phyloP scores from a whole-genome alignment of 2,888 invertebrate genomes.

The Lissocephala sabroskyi region DNA sequence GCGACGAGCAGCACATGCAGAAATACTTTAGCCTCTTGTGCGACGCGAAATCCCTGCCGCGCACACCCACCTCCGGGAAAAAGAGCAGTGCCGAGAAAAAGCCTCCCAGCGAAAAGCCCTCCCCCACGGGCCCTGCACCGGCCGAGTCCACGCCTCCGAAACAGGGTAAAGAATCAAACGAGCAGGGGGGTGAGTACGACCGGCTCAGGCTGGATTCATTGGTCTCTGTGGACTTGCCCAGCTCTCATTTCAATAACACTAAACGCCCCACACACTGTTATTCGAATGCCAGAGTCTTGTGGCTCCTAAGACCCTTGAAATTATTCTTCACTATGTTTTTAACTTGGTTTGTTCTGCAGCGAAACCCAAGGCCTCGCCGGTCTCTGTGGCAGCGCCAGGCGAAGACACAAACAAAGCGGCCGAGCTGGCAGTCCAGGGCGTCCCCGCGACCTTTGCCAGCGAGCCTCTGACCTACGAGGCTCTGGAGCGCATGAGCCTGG shows the following conservation, averaged over 20 bases:
- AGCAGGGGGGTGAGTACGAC: no score
- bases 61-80: slow-evolving; percentile 30
- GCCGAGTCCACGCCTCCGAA: background rate
- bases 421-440: slow-evolving; percentile 6
- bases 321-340: slow-evolving; percentile 10
- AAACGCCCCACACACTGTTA: no score
- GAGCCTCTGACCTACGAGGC: slow-evolving; percentile 37
- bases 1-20: slow-evolving; percentile 31
- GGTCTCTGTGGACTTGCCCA: no score
- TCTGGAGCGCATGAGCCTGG: slow-evolving; percentile 33
- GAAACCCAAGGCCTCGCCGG: slow-evolving; percentile 2
- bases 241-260: no score
- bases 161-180: slow-evolving; percentile 24
- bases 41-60: slow-evolving; percentile 25
- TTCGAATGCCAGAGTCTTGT: no score
- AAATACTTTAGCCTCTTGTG: slow-evolving; percentile 37
- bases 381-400: no score
- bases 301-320: no score
- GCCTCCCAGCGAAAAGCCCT: slow-evolving; percentile 24
- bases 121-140: background rate
- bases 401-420: background rate
- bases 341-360: slow-evolving; percentile 21
- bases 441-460: slow-evolving; percentile 1
- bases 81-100: slow-evolving; percentile 19
- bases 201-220: no score